Evolutionary conservation across 2,113 vertebrate genomes (phyloP).

Genomic region (Furnarius figulus): DNA sequence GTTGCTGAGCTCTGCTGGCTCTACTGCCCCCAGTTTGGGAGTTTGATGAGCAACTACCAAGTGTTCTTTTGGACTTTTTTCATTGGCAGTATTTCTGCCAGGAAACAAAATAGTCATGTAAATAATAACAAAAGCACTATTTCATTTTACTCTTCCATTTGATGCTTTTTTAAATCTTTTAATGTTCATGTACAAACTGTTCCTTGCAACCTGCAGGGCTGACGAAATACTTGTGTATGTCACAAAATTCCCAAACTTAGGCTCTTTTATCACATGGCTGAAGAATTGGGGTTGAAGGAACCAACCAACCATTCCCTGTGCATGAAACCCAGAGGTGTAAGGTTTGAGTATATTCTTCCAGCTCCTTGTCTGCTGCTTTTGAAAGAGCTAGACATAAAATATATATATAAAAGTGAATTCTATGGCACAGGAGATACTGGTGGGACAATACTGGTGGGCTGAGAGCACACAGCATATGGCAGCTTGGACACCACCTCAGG

Average conservation of each 20-base stretch:
- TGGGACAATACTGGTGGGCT: accelerated
- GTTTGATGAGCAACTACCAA: background rate
- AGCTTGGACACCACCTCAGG: background rate
- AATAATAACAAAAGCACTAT: background rate
- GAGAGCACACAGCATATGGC: background rate
- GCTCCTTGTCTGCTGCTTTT: background rate
- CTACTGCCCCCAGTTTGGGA: background rate
- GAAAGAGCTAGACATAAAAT: background rate
- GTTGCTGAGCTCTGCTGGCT: background rate
- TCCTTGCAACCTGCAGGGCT: background rate
- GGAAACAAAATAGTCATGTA: accelerated
- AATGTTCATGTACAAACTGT: accelerated
- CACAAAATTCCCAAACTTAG: accelerated
- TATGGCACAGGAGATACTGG: background rate
- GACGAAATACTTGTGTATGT: background rate
- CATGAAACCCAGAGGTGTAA: background rate
- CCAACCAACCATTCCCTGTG: background rate
- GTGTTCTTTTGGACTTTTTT: accelerated
- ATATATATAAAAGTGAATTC: background rate
- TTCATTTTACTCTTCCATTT: background rate
- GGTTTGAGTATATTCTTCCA: background rate
- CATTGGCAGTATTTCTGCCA: background rate
- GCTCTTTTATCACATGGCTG: background rate
- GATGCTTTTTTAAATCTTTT: background rate
- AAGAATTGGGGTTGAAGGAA: background rate